Percentiles rank a stretch among this genome's conserved stretches.
phyloP scores from a whole-genome alignment of 1,140 invertebrate genomes.

The Camponotus floridanus region DNA sequence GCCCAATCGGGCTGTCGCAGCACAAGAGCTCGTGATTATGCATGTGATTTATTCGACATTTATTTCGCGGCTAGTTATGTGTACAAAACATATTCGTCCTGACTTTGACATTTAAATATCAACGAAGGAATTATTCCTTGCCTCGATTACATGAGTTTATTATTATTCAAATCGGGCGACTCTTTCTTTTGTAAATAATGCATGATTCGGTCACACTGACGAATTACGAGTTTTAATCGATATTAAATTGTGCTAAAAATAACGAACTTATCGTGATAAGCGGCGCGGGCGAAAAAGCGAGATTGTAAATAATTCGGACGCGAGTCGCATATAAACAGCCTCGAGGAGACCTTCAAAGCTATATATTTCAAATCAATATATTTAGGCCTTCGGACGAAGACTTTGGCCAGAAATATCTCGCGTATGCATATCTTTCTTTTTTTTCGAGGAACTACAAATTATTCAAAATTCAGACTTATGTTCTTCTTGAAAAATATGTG shows the following conservation, averaged over 20 bases:
- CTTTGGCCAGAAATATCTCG: not conserved
- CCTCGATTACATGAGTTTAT: not conserved
- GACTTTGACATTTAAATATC: conserved; percentile 37
- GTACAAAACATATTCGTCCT: not conserved
- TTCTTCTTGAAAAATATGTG: no score
- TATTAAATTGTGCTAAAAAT: not conserved
- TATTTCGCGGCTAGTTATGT: not conserved
- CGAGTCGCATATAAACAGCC: not conserved
- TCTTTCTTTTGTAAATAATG: not conserved
- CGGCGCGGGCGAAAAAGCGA: not conserved
- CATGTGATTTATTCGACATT: conserved; percentile 31
- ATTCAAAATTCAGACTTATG: not conserved
- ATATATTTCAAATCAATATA: conserved; percentile 31
- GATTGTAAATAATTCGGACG: conserved; percentile 40
- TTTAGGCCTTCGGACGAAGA: not conserved
- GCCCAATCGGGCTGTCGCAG: no score
- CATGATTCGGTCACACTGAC: not conserved
- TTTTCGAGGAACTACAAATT: not conserved
- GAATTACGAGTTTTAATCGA: not conserved
- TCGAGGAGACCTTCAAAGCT: not conserved
- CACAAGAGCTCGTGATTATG: not conserved
- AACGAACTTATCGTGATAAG: conserved; percentile 11
- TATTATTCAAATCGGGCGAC: not conserved
- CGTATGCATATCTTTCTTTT: not conserved
- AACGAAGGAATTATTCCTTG: not conserved